Evolutionary conservation across 2,797 vertebrate genomes (phyloP), one percentile per base, ranked within the genome.

Genomic region (Buphagus erythrorhynchus): DNA sequence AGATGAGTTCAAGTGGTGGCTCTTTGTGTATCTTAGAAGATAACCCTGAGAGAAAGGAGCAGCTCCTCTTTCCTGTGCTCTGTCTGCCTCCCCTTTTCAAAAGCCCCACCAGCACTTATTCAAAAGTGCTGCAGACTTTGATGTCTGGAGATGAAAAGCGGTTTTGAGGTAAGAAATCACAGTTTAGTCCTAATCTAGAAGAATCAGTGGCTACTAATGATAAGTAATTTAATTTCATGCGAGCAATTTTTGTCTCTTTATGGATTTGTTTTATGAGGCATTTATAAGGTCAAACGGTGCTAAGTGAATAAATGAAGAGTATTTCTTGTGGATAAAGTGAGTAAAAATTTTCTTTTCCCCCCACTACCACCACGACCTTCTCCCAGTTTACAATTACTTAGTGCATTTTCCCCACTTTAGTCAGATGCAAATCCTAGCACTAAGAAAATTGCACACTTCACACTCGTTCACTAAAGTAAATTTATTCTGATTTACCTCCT

Each of bases 401-500:
- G 25, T 43, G 77, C 24, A 31, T 93, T 96, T 93, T 84, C 75
- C 45, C 16, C 45, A 4, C 43, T 74, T 25, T 11, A 86, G 52
- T 16, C 74, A 77, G 82, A 80, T 80, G 76, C 49, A 73, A 58
- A 58, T n/a, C 84, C 85, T 88, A 75, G 74, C 22, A 22, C 40
- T 22, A 18, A 69, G 79, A 87, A 62, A 92, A 76, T 29, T 35
- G 78, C 92, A 87, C 83, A 31, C 89, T 93, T 97, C 88, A 85
- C 93, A 91, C 80, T 48, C 49, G 0, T 79, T 89, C 38, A 16
- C 84, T 88, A 72, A 91, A 92, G 81, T 81, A 90, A 96, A 94
- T 97, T 97, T 97, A 90, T 97, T 97, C 97, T 96, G 96, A 97
- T 97, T 96, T 96, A 88, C 97, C 95, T 95, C 96, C 84, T 55